Evolutionary conservation across 1,140 invertebrate species (phyloP).

Genomic region (Aphelenchoides avenae): DNA sequence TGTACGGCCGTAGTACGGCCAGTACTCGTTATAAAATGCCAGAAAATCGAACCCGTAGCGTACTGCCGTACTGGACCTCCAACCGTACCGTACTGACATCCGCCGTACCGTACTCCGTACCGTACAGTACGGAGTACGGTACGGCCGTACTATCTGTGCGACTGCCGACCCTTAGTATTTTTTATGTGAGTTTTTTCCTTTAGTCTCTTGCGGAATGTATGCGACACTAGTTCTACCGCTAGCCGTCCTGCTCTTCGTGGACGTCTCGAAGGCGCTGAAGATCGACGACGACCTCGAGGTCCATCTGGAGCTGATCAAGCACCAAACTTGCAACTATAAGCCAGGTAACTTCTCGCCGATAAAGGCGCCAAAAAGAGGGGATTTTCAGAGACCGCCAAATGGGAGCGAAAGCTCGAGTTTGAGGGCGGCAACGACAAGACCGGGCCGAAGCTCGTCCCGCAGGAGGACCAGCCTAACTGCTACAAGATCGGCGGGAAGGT

Average conservation of each 20-base stretch:
- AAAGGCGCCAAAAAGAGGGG: background rate
- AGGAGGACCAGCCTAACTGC: constrained; percentile 34
- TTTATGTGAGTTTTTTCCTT: constrained; percentile 11
- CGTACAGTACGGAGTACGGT: background rate
- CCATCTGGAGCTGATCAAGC: constrained; percentile 54
- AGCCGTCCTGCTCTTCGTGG: too few species aligned
- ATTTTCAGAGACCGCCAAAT: constrained; percentile 51
- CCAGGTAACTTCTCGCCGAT: constrained; percentile 25
- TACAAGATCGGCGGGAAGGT: constrained; percentile 57
- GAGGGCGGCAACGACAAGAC: constrained; percentile 49
- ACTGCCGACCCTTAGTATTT: background rate
- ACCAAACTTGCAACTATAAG: constrained; percentile 52
- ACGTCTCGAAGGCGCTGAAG: too few species aligned
- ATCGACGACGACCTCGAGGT: constrained; percentile 53
- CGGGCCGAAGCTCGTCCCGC: constrained; percentile 45
- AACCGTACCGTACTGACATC: background rate
- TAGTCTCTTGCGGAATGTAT: constrained; percentile 2
- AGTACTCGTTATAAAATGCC: too few species aligned
- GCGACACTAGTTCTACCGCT: too few species aligned
- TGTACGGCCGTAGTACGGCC: too few species aligned
- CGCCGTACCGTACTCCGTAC: background rate
- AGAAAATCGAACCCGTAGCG: too few species aligned
- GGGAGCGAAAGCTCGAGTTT: constrained; percentile 56
- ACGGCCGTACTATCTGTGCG: background rate
- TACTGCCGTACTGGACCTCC: too few species aligned